Base-by-base conservation (phyloP, 2,797 vertebrate genomes). In the Crenichthys baileyi region DNA sequence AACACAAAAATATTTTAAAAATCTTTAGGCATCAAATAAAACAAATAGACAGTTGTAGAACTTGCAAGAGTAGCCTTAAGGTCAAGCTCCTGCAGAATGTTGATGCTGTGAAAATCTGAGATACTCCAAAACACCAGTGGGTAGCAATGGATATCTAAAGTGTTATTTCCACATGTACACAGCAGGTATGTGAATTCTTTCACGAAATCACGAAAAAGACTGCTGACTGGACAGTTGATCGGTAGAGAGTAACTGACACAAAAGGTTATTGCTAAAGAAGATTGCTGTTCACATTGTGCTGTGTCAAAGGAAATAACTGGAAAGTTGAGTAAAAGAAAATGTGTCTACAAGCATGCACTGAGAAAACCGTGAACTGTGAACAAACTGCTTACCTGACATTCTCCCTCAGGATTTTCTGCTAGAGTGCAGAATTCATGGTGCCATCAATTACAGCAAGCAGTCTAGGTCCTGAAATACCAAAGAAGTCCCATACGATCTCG, bases 31-130 rank as follows among this genome's bases (percentile, higher is more conserved):
- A 18, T 41, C 46, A 63, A 29, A 39, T 7, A 24, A n/a, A 16
- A 18, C 24, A 74, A 24, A 78, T 9, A 39, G 39, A 75, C 63
- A 86, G 76, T 77, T 77, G n/a, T 0, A 5, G 31, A 83, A 75
- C 79, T 87, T 80, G 76, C 73, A 55, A 73, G 7, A 36, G 65
- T 18, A 74, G 60, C 31, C 39, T 60, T 48, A 83, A 85, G 85
- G 88, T 89, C 81, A 81, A 80, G 76, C 78, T 79, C 56, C 85
- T 73, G 51, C 65, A 46, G 77, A 22, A 74, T 24, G 29, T 41
- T 78, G 50, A 76, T 81, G 79, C 73, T 80, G 58, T 77, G 50
- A 72, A 65, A 46, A 31, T 73, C 7, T 72, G 56, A 76, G 81
- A 83, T 44, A 60, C 22, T 73, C 4, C 11, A 46, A 44, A 22